phyloP scores from a whole-genome alignment of 2,113 vertebrate genomes.

The Donacobius atricapilla region DNA sequence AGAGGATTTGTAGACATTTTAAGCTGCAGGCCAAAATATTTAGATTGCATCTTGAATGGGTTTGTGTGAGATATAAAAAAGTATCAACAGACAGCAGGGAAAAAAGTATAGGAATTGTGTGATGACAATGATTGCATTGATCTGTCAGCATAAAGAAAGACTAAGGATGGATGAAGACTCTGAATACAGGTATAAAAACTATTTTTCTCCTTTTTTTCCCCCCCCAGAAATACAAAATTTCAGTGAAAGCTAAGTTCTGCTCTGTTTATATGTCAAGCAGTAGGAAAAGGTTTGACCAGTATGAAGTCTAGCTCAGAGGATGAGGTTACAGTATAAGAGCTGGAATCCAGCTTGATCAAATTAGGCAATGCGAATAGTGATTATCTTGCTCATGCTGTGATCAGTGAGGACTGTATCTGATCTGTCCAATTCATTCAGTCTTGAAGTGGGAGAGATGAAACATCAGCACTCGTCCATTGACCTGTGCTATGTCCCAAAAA shows the following conservation, averaged over 20 bases:
- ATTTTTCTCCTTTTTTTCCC: neutral
- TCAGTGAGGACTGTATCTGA: neutral
- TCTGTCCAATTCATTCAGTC: neutral
- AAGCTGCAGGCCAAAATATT: neutral
- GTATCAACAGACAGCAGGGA: neutral
- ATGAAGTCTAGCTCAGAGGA: neutral
- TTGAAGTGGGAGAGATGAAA: neutral
- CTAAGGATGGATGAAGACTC: neutral
- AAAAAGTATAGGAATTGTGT: neutral
- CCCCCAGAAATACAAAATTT: neutral
- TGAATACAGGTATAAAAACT: fast-evolving
- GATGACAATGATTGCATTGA: fast-evolving
- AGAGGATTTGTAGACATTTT: neutral
- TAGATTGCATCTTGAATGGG: neutral
- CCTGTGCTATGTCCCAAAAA: neutral
- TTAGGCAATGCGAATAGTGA: neutral
- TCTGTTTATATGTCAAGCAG: neutral
- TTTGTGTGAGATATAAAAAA: neutral
- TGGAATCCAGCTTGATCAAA: neutral
- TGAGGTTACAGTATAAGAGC: neutral
- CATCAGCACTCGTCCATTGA: neutral
- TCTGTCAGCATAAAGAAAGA: neutral
- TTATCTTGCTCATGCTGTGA: neutral
- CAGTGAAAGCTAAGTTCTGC: neutral
- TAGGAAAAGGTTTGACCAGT: neutral